Conservation (phyloP, 2,113 vertebrate genomes). For the Pseudorasbora parva region DNA sequence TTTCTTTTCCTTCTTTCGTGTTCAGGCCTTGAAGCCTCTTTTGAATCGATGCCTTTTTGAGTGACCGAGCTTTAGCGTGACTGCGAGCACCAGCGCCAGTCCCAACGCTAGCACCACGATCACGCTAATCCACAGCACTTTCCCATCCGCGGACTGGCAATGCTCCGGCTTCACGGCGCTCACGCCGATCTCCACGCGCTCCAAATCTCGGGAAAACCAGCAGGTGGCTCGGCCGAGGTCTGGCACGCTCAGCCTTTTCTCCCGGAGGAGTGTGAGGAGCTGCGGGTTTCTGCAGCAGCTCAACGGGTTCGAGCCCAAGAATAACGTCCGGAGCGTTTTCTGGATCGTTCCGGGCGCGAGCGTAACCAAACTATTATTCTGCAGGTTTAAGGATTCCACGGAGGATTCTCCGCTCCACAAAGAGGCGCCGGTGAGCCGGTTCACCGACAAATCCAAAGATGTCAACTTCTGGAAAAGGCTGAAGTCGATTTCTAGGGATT, state of each 20-base stretch:
- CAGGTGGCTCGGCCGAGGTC: conserved; percentile 81
- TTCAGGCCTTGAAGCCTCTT: conserved; percentile 68
- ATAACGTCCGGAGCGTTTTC: conserved; percentile 84
- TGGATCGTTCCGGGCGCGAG: conserved; percentile 82
- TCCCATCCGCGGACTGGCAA: conserved; percentile 77
- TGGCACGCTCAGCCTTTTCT: conserved; percentile 77
- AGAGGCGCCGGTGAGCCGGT: conserved; percentile 82
- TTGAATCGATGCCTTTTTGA: conserved; percentile 57
- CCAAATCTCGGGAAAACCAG: conserved; percentile 68
- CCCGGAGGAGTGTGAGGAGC: conserved; percentile 83
- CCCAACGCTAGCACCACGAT: conserved; percentile 71
- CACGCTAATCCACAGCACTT: conserved; percentile 73
- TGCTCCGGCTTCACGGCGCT: conserved; percentile 78
- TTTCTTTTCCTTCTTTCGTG: conserved; percentile 13
- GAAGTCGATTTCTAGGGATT: conserved; percentile 78
- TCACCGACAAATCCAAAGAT: conserved; percentile 85
- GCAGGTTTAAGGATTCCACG: conserved; percentile 88
- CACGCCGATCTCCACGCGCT: conserved; percentile 77
- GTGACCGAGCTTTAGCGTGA: conserved; percentile 65
- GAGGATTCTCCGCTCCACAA: conserved; percentile 78
- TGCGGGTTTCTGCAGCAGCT: conserved; percentile 87
- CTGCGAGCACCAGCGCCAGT: conserved; percentile 60
- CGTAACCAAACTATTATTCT: conserved; percentile 86
- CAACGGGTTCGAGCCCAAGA: conserved; percentile 88
- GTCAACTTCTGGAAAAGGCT: conserved; percentile 81